Conservation (phyloP, 2,888 invertebrate genomes). For the Rhingia rostrata region DNA sequence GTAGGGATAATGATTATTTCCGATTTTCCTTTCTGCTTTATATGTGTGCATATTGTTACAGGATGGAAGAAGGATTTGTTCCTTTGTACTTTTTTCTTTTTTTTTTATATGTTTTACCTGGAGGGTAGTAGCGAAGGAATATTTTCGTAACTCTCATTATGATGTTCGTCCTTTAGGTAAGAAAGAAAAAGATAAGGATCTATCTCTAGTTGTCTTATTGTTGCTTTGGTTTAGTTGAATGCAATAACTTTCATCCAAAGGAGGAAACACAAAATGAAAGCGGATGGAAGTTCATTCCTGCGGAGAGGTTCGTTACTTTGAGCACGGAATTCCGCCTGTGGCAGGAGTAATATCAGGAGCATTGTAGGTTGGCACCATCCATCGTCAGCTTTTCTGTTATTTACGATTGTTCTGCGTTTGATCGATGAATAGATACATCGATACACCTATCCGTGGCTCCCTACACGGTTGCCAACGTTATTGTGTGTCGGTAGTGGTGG, state of each 20-base stretch:
- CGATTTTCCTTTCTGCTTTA: slow-evolving; percentile 21
- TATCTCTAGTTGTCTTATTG: slow-evolving; percentile 34
- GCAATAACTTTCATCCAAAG: slow-evolving; percentile 30
- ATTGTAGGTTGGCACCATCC: slow-evolving; percentile 20
- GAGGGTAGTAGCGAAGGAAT: slow-evolving; percentile 88
- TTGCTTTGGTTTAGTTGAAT: slow-evolving; percentile 31
- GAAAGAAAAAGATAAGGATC: slow-evolving; percentile 46
- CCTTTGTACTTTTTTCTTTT: slow-evolving; percentile 3
- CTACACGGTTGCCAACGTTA: slow-evolving; percentile 26
- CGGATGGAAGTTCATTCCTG: slow-evolving; percentile 32
- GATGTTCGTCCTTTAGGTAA: slow-evolving; percentile 1
- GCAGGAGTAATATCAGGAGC: slow-evolving; percentile 40
- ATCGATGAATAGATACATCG: slow-evolving; percentile 62
- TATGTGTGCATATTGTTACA: slow-evolving; percentile 2
- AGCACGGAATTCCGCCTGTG: slow-evolving; percentile 35
- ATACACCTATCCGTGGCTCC: slow-evolving; percentile 53
- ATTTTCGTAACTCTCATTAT: slow-evolving; percentile 87
- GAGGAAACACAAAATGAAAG: slow-evolving; percentile 16
- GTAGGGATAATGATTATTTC: slow-evolving; percentile 30
- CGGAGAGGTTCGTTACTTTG: slow-evolving; percentile 43
- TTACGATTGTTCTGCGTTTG: slow-evolving; percentile 63
- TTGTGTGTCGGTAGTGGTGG: slow-evolving; percentile 3
- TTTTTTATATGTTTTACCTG: slow-evolving; percentile 83
- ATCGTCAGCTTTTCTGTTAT: slow-evolving; percentile 27
- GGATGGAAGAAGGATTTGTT: not conserved